Percentiles rank a stretch among this genome's conserved stretches.
Evolutionary conservation across 53 echinoderm and acorn worm species (phyloP).

Genomic region (Stichopus horrens): DNA sequence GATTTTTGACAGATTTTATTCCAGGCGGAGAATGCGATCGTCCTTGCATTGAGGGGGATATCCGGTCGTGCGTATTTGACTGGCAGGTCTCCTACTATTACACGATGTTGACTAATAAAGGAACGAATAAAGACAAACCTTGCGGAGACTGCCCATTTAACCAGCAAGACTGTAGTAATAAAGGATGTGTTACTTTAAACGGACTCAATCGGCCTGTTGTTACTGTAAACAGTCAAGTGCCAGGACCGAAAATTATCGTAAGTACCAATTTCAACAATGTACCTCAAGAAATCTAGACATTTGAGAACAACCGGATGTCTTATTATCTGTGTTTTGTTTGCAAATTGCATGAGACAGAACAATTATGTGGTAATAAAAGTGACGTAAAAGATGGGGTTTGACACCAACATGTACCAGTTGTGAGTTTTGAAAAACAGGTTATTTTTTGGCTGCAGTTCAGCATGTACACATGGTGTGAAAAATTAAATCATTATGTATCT

Average conservation of each 20-base stretch:
- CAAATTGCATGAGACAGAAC: too few relatives aligned
- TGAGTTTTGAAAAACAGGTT: too few relatives aligned
- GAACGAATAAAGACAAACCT: not conserved
- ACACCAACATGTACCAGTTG: too few relatives aligned
- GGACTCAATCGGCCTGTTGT: constrained; percentile 38
- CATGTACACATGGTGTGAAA: too few relatives aligned
- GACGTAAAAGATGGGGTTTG: too few relatives aligned
- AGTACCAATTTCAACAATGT: not conserved
- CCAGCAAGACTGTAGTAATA: not conserved
- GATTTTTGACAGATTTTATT: too few relatives aligned
- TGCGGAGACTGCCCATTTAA: constrained; percentile 1
- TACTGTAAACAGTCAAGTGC: constrained; percentile 33
- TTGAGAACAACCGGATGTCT: too few relatives aligned
- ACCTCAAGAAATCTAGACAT: too few relatives aligned
- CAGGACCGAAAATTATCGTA: constrained; percentile 43
- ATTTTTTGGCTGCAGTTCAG: too few relatives aligned
- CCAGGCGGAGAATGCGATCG: not conserved
- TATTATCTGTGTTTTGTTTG: too few relatives aligned
- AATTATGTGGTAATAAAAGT: too few relatives aligned
- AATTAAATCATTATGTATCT: too few relatives aligned
- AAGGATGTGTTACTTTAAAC: constrained; percentile 35
- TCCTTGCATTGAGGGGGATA: not conserved
- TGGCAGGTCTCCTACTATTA: constrained; percentile 28
- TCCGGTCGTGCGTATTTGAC: constrained; percentile 4
- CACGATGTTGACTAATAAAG: not conserved